phyloP scores from a whole-genome alignment of 23 tunicate genomes.

The Trididemnum clinides region DNA sequence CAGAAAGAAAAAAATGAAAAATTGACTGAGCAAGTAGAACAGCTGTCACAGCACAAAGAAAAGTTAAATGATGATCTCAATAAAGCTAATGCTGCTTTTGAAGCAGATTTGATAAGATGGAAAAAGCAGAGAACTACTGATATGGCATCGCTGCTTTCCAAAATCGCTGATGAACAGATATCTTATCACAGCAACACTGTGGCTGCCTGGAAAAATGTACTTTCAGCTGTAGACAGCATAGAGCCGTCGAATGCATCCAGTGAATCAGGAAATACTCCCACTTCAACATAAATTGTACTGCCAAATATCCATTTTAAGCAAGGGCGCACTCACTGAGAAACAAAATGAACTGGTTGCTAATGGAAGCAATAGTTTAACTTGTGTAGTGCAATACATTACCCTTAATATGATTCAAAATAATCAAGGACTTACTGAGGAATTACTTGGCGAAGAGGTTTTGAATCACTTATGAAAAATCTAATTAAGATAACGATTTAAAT shows the following conservation, averaged over 20 bases:
- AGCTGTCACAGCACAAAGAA: constrained; percentile 64
- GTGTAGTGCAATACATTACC: no score
- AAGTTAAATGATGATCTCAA: constrained; percentile 47
- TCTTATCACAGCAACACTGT: constrained; percentile 54
- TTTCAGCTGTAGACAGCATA: constrained; percentile 52
- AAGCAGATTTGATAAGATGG: constrained; percentile 77
- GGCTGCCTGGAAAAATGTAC: constrained; percentile 64
- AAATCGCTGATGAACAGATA: constrained; percentile 67
- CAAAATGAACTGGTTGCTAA: no score
- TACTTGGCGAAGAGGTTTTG: no score
- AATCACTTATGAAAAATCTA: no score
- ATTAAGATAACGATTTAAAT: no score
- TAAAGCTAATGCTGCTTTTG: constrained; percentile 52
- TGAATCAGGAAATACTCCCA: no score
- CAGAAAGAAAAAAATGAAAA: constrained; percentile 73
- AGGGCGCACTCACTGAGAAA: no score
- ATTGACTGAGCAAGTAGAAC: constrained; percentile 59
- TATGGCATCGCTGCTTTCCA: constrained; percentile 56
- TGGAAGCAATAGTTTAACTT: no score
- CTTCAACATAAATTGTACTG: no score
- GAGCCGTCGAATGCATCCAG: constrained; percentile 1
- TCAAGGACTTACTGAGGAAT: no score
- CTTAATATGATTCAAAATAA: no score
- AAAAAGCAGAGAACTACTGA: constrained; percentile 54
- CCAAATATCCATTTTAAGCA: no score